phyloP scores from a whole-genome alignment of 1,140 invertebrate genomes.

The Bactericera cockerelli region DNA sequence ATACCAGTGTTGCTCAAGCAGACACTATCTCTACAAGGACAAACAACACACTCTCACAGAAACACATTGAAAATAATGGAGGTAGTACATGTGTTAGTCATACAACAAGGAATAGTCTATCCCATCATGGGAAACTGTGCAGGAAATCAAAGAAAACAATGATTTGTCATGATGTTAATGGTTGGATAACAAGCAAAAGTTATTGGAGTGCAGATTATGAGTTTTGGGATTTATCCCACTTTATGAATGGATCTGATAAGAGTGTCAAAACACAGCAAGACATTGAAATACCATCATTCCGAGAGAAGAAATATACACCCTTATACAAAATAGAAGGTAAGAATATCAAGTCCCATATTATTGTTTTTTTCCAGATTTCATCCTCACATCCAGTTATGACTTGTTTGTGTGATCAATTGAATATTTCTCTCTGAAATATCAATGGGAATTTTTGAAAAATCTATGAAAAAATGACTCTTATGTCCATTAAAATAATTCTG shows the following conservation, averaged over 20 bases:
- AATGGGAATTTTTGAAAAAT: too few species aligned
- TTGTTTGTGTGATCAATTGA: too few species aligned
- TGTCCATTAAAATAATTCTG: too few species aligned
- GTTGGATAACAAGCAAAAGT: background rate
- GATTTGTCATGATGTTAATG: background rate
- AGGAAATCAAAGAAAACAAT: constrained; percentile 2
- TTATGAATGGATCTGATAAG: background rate
- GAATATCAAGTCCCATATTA: too few species aligned
- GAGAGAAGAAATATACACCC: background rate
- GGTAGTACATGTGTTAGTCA: background rate
- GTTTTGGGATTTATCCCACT: background rate
- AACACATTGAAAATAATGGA: background rate
- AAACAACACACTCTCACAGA: background rate
- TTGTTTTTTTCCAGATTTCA: too few species aligned
- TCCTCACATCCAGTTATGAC: too few species aligned
- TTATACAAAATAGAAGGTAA: constrained; percentile 4
- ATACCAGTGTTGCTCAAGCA: background rate
- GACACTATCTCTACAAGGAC: background rate
- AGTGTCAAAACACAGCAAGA: background rate
- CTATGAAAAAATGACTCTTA: too few species aligned
- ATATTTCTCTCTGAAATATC: too few species aligned
- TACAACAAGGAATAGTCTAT: background rate
- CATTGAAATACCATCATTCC: background rate
- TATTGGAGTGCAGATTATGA: background rate
- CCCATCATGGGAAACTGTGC: constrained; percentile 4